These are phyloP conservation scores for Argyrosomus regius DNA, from an alignment of 2,797 vertebrate genomes.

Conservation along the genomic window DNA sequence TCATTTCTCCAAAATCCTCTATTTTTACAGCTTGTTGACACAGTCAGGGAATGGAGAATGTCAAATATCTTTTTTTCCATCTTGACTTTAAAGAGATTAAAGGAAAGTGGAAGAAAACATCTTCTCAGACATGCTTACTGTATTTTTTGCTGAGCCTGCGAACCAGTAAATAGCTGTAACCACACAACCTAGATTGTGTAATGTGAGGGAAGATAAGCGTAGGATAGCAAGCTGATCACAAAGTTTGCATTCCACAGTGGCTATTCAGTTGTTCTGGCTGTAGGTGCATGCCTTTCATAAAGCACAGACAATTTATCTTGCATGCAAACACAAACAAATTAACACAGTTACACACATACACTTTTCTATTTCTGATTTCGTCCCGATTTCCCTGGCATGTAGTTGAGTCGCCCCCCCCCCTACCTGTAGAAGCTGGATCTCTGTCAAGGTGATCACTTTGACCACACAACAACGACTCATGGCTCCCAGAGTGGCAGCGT, in stretches of 20 bases:
- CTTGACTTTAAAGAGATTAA: conserved; percentile 45
- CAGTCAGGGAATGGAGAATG: conserved; percentile 12
- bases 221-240: conserved; percentile 49
- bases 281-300: conserved; percentile 33
- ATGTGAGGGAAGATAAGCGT: conserved; percentile 62
- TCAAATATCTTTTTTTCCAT: conserved; percentile 30
- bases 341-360: conserved; percentile 8
- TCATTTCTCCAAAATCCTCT: conserved; percentile 63
- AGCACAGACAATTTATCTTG: neutral
- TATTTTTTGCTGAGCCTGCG: conserved; percentile 70
- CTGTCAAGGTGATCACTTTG: conserved; percentile 87
- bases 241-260: conserved; percentile 55
- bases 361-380: conserved; percentile 25
- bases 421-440: conserved; percentile 87
- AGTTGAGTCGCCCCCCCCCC: conserved; percentile 34
- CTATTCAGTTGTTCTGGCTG: conserved; percentile 45
- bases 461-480: conserved; percentile 84
- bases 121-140: conserved; percentile 45
- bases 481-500: conserved; percentile 68
- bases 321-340: conserved; percentile 48
- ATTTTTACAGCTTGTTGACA: conserved; percentile 34
- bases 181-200: conserved; percentile 72
- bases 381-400: neutral
- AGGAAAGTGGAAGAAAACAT: conserved; percentile 66
- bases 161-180: conserved; percentile 67